Conservation (phyloP, 2,113 vertebrate species). For the Oreochromis spilurus region DNA sequence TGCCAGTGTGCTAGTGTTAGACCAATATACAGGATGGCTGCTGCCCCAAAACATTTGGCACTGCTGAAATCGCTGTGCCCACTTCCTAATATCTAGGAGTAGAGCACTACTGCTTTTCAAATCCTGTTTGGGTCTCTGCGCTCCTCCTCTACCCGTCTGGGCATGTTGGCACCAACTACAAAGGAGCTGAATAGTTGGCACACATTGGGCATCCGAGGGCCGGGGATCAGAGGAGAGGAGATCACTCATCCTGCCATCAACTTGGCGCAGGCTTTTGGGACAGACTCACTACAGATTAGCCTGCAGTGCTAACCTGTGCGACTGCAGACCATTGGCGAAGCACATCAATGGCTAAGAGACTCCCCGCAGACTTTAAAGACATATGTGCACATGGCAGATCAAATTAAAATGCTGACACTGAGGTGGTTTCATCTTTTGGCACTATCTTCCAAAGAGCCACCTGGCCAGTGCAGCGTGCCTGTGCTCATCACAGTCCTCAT, state of each 20-base stretch:
- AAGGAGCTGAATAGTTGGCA: constrained; percentile 66
- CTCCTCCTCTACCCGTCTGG: constrained; percentile 63
- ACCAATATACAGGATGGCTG: neutral
- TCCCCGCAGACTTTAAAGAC: constrained; percentile 68
- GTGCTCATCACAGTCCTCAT: constrained; percentile 51
- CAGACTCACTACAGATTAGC: constrained; percentile 63
- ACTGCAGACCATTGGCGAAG: constrained; percentile 54
- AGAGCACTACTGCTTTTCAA: constrained; percentile 27
- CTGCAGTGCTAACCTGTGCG: constrained; percentile 62
- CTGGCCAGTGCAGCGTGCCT: constrained; percentile 55
- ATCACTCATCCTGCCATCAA: constrained; percentile 64
- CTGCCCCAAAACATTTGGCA: constrained; percentile 9
- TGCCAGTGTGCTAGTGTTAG: neutral
- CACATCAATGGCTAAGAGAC: constrained; percentile 60
- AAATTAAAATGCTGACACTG: constrained; percentile 72
- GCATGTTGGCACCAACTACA: constrained; percentile 66
- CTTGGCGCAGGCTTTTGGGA: constrained; percentile 52
- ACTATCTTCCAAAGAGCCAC: constrained; percentile 60
- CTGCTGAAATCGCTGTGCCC: constrained; percentile 7
- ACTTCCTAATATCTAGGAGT: constrained; percentile 5
- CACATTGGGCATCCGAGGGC: constrained; percentile 48
- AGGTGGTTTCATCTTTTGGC: constrained; percentile 71
- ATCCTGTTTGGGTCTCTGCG: constrained; percentile 38
- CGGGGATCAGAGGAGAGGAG: constrained; percentile 58
- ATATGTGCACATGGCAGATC: constrained; percentile 71